These are phyloP conservation scores for Camelus dromedarius DNA, from an alignment of 2,113 vertebrate species.

Conservation along the genomic window DNA sequence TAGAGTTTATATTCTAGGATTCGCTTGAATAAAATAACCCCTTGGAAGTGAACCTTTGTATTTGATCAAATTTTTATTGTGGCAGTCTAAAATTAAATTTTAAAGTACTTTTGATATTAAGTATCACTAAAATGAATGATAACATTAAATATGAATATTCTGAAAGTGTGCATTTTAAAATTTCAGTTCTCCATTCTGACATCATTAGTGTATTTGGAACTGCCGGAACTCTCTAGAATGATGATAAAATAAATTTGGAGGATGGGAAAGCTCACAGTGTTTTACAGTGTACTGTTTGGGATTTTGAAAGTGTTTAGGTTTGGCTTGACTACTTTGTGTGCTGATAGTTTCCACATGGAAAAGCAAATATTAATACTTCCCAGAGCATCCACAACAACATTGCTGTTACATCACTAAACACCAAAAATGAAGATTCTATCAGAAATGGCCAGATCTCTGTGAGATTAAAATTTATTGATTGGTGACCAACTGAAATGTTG, in stretches of 20 bases:
- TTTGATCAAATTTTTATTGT: neutral
- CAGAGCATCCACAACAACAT: neutral
- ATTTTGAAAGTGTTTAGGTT: neutral
- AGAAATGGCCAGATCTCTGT: neutral
- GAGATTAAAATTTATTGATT: neutral
- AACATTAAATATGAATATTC: slow-evolving; percentile 28
- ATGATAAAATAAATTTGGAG: neutral
- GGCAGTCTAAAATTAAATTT: neutral
- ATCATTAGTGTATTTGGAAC: neutral
- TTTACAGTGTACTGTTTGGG: neutral
- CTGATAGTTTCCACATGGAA: neutral
- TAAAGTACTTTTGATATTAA: neutral
- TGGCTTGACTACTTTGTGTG: neutral
- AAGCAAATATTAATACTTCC: neutral
- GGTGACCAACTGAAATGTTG: neutral
- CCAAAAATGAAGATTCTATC: neutral
- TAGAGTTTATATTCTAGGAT: neutral
- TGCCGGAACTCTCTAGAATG: neutral
- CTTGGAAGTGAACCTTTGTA: neutral
- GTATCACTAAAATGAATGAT: neutral
- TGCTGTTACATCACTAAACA: neutral
- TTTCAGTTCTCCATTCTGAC: neutral
- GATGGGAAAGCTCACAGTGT: neutral
- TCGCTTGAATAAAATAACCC: slow-evolving; percentile 9
- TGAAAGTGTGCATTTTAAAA: neutral